A percentile compares a stretch with the other conserved stretches of the same genome.
phyloP scores from a whole-genome alignment of 2,113 vertebrate species.

The Calypte anna region DNA sequence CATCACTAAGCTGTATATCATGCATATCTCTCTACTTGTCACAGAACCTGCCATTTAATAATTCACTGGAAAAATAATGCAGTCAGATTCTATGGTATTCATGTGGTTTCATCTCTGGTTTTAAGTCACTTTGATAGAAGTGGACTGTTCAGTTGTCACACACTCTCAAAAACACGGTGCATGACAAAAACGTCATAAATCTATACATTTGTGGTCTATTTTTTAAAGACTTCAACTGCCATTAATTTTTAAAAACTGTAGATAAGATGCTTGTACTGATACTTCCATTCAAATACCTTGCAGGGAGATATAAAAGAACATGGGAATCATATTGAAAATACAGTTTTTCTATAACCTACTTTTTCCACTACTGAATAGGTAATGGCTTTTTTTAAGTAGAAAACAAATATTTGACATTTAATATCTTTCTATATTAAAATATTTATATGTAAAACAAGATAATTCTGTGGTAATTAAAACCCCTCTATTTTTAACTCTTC shows the following conservation, averaged over 20 bases:
- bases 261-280: not conserved
- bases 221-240: not conserved
- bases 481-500: not conserved
- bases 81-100: not conserved
- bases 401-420: not conserved
- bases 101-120: not conserved
- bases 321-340: not conserved
- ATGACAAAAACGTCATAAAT: not conserved
- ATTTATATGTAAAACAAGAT: not conserved
- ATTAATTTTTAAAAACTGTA: not conserved
- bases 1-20: not conserved
- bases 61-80: not conserved
- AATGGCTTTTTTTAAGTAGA: not conserved
- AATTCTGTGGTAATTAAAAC: not conserved
- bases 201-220: not conserved
- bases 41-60: not conserved
- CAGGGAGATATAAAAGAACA: not conserved
- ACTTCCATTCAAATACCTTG: not conserved
- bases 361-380: not conserved
- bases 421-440: not conserved
- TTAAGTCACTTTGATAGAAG: not conserved
- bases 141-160: not conserved
- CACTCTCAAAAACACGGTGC: not conserved
- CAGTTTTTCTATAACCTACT: not conserved
- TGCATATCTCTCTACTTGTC: not conserved